Conservation (phyloP, 37 sponge, comb jelly and placozoan genomes). For the Diacarnus erythraeanus region DNA sequence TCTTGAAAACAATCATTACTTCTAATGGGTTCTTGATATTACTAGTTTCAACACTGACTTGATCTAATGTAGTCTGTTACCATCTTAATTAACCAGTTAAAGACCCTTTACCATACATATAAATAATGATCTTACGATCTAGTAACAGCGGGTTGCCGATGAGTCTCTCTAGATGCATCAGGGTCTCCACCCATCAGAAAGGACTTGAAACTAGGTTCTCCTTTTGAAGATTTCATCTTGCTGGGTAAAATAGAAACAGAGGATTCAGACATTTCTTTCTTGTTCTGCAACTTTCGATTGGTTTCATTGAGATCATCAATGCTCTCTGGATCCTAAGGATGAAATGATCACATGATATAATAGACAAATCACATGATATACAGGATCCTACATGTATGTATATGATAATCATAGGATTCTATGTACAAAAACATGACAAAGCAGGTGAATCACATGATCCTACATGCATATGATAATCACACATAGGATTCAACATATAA, state of each 20-base stretch:
- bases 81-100: too few relatives aligned
- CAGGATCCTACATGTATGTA: neutral
- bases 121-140: neutral
- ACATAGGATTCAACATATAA: too few relatives aligned
- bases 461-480: too few relatives aligned
- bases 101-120: too few relatives aligned
- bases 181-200: neutral
- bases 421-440: too few relatives aligned
- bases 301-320: slow-evolving; percentile 17
- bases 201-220: slow-evolving; percentile 10
- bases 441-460: neutral
- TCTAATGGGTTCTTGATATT: too few relatives aligned
- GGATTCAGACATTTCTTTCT: neutral
- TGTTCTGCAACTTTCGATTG: neutral
- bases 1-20: too few relatives aligned
- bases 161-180: neutral
- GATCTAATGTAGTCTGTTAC: too few relatives aligned
- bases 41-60: too few relatives aligned
- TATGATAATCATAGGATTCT: too few relatives aligned
- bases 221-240: neutral
- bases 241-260: neutral
- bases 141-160: neutral
- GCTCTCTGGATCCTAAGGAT: slow-evolving; percentile 59
- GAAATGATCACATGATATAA: neutral
- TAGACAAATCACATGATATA: neutral